Evolutionary conservation across 92 coral and sea anemone species (phyloP), one percentile per base, ranked within the genome.

Genomic region (Paramuricea clavata): DNA sequence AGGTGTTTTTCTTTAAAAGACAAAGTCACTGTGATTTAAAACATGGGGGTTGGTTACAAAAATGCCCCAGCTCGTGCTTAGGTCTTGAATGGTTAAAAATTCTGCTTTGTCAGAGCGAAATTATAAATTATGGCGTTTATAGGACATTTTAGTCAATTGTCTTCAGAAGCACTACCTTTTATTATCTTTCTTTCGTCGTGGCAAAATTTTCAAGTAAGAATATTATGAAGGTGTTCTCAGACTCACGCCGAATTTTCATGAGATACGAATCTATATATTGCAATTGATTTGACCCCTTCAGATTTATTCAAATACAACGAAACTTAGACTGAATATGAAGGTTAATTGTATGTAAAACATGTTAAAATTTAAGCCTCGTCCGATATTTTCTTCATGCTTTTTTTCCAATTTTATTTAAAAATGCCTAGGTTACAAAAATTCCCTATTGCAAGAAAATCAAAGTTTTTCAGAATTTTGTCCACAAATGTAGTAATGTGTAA

Each of bases 371-470:
- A n/a, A n/a, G 64, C 64, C 0, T 16, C 2, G 1, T 56, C 15
- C 23, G 64, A 16, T 16, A 8, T 56, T 56, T 56, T 4, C 7
- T 56, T 17, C 23, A n/a, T 3, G 15, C 2, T 16, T 16, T 15
- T 0, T n/a, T 15, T 56, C 1, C 23, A 16, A 17, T 17, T 16
- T 56, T 56, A 0, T 56, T 56, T 16, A 5, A 15, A 56, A 8
- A 56, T 0, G 64, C 0, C 64, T n/a, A 16, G 6, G 64, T 56
- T 56, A 56, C 64, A 5, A 56, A 56, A 56, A 56, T 56, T 13
- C 64, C 64, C 23, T 56, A 56, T 56, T 56, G 64, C 64, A 15
- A 56, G 64, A 56, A 56, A 56, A 56, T 49, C 21, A 56, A 56
- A 56, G 23, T 56, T 56, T 56, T 56, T 56, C 6, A 56, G 64